Evolutionary conservation across 2,888 invertebrate species (phyloP), one percentile per base, ranked within the genome.

Genomic region (Pristionchus fissidentatus): DNA sequence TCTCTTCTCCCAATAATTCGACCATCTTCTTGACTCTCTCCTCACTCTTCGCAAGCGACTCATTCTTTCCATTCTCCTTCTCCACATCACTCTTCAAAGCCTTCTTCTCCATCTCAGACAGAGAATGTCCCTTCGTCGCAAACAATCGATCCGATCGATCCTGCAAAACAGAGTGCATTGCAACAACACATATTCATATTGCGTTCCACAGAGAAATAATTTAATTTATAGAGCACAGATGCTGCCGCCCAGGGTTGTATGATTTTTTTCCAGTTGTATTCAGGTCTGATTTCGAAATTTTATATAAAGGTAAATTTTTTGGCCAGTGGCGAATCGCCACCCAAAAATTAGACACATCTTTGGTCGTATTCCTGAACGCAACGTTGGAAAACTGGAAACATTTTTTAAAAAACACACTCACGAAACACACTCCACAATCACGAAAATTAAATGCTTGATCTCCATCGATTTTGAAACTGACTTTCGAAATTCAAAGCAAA

Each of bases 141-240:
- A 97, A 99, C 86, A 99, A 94, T 86, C 99, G 95, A 92, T 98
- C 97, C 0, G 99, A 99, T 89, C 99, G 94, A 93, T 99, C 98
- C 93, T 98, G 97, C 81, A 99, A 93, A 7, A 98, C 98, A 66
- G 41, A n/a, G n/a, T n/a, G n/a, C n/a, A n/a, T n/a, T n/a, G n/a
- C n/a, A n/a, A n/a, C n/a, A n/a, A n/a, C n/a, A 66, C 66, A 38
- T 32, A 13, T 10, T 15, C 1, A 57, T 57, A 3, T 8, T n/a
- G 5, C 57, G n/a, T 1, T n/a, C 7, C n/a, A n/a, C 8, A 26
- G n/a, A 15, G 29, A 57, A 57, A 3, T 7, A 66, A 66, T 38
- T 19, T 35, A 35, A 66, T 38, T 38, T 1, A 38, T 66, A 35
- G 22, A n/a, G 29, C 7, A 10, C 29, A 10, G 5, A 57, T 1